Evolutionary conservation across 1,140 invertebrate genomes (phyloP).

Genomic region (Brachystomella parvula): DNA sequence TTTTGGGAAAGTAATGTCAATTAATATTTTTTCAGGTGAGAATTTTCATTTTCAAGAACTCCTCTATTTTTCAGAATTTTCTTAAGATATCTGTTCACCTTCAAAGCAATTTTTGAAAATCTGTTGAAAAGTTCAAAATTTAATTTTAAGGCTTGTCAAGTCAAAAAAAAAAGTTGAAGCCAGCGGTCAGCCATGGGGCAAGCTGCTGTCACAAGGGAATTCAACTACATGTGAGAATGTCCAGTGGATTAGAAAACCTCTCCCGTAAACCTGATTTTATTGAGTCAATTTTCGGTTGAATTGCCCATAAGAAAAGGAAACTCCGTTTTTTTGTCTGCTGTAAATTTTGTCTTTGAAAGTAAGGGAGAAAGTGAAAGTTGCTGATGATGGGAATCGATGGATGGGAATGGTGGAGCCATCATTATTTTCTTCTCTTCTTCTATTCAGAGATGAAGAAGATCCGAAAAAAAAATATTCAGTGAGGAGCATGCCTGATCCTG

Average conservation of each 20-base stretch:
- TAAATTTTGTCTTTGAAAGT: background rate
- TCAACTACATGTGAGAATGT: no score
- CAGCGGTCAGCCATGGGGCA: background rate
- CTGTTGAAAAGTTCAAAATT: background rate
- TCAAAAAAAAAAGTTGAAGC: background rate
- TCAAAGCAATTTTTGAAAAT: background rate
- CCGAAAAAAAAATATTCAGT: no score
- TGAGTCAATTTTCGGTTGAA: background rate
- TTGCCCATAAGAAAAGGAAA: constrained; percentile 7
- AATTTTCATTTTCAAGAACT: background rate
- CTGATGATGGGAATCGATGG: constrained; percentile 7
- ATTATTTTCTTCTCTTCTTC: background rate
- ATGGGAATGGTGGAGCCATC: background rate
- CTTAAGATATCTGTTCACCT: background rate
- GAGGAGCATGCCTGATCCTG: no score
- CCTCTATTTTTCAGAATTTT: background rate
- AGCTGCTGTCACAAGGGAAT: background rate
- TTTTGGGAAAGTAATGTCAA: background rate
- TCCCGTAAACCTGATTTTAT: background rate
- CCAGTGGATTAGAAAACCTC: no score
- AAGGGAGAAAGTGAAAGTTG: constrained; percentile 9
- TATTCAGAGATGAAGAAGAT: no score
- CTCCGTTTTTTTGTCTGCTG: background rate
- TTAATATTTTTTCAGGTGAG: background rate
- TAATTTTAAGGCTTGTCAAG: background rate